Percentiles rank a stretch among this genome's conserved stretches.
phyloP scores from a whole-genome alignment of 2,113 vertebrate genomes.

The Puntigrus tetrazona region DNA sequence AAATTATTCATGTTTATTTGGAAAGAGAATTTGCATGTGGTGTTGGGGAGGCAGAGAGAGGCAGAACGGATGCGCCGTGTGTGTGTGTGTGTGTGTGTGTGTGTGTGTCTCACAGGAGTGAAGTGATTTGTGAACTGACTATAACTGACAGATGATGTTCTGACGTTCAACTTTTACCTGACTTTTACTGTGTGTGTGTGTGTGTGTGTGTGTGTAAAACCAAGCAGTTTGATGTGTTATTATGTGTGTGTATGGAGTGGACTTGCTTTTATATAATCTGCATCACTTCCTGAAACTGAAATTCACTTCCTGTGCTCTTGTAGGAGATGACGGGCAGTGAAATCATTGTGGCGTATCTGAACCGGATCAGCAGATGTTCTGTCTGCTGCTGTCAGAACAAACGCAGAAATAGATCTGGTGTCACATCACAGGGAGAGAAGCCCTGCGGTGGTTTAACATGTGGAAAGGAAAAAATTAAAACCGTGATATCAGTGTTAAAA shows the following conservation, averaged over 20 bases:
- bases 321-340: neutral
- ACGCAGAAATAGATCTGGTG: neutral
- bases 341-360: neutral
- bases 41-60: constrained; percentile 43
- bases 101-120: constrained; percentile 25
- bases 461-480: too few species aligned
- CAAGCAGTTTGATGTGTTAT: neutral
- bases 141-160: constrained; percentile 52
- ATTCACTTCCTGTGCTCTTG: neutral
- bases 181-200: too few species aligned
- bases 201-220: neutral
- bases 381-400: neutral
- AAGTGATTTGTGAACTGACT: constrained; percentile 53
- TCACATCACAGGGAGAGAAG: neutral
- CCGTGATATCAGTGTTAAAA: too few species aligned
- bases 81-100: neutral
- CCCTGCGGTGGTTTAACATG: too few species aligned
- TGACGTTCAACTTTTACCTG: neutral
- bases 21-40: constrained; percentile 64
- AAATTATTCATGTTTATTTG: constrained; percentile 73
- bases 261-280: neutral
- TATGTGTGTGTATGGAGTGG: neutral
- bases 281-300: neutral
- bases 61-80: neutral
- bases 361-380: constrained; percentile 5